phyloP scores from a whole-genome alignment of 1,140 invertebrate genomes.

The Bombyx mori region ASM3026992v2 NC_085128.1:1383001-1383500 shows the following conservation, averaged over 20 bases:
- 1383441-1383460: too few relatives aligned
- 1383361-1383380: background rate
- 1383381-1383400: background rate
- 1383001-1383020: too few relatives aligned
- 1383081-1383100: too few relatives aligned
- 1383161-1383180: slow-evolving; percentile 48
- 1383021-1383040: too few relatives aligned
- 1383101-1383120: background rate
- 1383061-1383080: too few relatives aligned
- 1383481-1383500: too few relatives aligned
- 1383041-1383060: too few relatives aligned
- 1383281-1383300: slow-evolving; percentile 24
- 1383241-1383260: slow-evolving; percentile 54
- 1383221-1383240: slow-evolving; percentile 25
- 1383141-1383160: slow-evolving; percentile 21
- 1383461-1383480: too few relatives aligned
- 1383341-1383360: background rate
- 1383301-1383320: background rate
- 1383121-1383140: slow-evolving; percentile 1
- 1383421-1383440: too few relatives aligned
- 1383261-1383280: slow-evolving; percentile 36
- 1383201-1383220: slow-evolving; percentile 24
- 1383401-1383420: too few relatives aligned
- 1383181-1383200: slow-evolving; percentile 30
- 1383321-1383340: background rate